These are phyloP conservation scores for Drosophila rhopaloa DNA, from an alignment of 1,140 invertebrate species.

Conservation along the genomic window DNA sequence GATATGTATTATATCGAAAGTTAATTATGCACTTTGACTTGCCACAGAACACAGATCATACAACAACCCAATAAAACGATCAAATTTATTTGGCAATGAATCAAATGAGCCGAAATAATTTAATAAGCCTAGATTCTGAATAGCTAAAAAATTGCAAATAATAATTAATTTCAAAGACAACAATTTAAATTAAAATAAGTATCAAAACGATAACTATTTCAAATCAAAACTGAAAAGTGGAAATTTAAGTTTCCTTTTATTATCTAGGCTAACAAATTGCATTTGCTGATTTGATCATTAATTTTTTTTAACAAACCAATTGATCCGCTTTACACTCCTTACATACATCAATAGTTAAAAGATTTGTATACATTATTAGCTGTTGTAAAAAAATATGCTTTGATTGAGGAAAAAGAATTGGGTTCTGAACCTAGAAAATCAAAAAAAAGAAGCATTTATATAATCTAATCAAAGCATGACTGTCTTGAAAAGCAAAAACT, in stretches of 20 bases:
- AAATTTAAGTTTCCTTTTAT: neutral
- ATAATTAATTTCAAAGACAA: no score
- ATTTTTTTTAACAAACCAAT: constrained; percentile 4
- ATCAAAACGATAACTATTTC: no score
- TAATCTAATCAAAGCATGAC: constrained; percentile 50
- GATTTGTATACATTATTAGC: constrained; percentile 15
- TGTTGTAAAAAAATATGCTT: constrained; percentile 50
- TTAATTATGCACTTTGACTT: constrained; percentile 49
- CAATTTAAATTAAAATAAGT: no score
- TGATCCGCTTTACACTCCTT: constrained; percentile 1
- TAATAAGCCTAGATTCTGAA: no score
- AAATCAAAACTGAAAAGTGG: no score
- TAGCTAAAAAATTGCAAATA: no score
- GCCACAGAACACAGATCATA: constrained; percentile 14
- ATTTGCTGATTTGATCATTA: neutral
- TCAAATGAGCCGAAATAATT: neutral
- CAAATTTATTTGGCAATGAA: neutral
- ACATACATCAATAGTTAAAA: neutral
- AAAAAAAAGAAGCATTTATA: constrained; percentile 1
- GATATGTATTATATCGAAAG: constrained; percentile 19
- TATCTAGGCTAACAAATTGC: no score
- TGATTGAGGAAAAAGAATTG: constrained; percentile 13
- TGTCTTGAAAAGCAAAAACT: constrained; percentile 28
- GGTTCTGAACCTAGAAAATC: neutral
- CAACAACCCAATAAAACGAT: neutral